Percentiles rank a stretch among this genome's conserved stretches.
Conservation (phyloP, 2,888 invertebrate species). For the Athalia circularis region DNA sequence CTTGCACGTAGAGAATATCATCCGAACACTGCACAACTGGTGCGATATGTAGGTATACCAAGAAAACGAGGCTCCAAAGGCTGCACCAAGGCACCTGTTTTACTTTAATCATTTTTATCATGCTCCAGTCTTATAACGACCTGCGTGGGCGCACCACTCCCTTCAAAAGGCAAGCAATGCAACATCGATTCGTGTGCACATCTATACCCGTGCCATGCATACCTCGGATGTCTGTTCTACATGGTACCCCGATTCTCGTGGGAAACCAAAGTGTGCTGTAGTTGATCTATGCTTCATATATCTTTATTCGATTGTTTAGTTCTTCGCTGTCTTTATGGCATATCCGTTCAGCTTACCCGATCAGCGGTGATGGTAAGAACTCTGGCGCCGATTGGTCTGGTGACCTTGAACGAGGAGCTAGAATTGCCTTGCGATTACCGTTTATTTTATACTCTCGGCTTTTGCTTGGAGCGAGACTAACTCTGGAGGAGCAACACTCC, state of each 20-base stretch:
- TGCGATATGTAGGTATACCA: conserved; percentile 30
- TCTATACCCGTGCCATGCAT: conserved; percentile 50
- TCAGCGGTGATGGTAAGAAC: not conserved
- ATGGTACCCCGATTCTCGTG: conserved; percentile 34
- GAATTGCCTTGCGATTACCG: not conserved
- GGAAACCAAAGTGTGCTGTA: conserved; percentile 28
- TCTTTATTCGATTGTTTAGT: conserved; percentile 34
- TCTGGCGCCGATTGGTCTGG: conserved; percentile 1
- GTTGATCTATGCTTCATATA: not conserved
- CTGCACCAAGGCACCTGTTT: conserved; percentile 52
- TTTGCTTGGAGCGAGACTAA: not conserved
- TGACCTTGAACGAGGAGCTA: conserved; percentile 27
- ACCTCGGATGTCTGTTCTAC: not conserved
- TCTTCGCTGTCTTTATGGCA: conserved; percentile 24
- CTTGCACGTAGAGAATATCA: conserved; percentile 34
- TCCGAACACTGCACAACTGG: not conserved
- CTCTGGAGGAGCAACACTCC: not conserved
- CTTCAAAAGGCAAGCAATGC: conserved; percentile 49
- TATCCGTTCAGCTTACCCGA: conserved; percentile 7
- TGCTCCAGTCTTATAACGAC: conserved; percentile 46
- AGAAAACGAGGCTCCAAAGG: not conserved
- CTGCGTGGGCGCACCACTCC: conserved; percentile 64
- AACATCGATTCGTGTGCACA: conserved; percentile 51
- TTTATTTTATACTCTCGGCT: not conserved
- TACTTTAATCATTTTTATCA: conserved; percentile 45